A percentile compares a stretch with the other conserved stretches of the same genome.
phyloP scores from a whole-genome alignment of 1,140 invertebrate genomes.

The Spodoptera litura region DNA sequence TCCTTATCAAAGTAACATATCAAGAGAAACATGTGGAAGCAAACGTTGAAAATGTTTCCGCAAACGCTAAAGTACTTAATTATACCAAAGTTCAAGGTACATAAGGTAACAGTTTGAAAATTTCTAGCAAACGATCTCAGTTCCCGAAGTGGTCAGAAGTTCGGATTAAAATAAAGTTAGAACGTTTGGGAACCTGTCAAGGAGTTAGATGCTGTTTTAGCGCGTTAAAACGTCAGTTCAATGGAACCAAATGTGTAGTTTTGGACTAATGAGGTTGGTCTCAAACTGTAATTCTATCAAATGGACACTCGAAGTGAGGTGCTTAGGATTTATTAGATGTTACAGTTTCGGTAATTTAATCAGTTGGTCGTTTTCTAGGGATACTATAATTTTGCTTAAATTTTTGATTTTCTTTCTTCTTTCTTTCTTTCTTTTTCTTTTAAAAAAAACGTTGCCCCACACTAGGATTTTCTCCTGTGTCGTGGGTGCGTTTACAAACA shows the following conservation, averaged over 20 bases:
- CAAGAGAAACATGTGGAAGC: not conserved
- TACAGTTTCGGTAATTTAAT: too few relatives aligned
- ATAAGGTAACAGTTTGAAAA: constrained; percentile 14
- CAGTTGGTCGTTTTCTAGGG: too few relatives aligned
- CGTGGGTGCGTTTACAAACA: too few relatives aligned
- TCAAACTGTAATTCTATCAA: too few relatives aligned
- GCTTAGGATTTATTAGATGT: too few relatives aligned
- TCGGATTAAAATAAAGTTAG: constrained; percentile 40
- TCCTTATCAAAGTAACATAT: not conserved
- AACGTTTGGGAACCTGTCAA: constrained; percentile 29
- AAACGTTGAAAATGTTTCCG: not conserved
- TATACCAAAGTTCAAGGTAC: constrained; percentile 9
- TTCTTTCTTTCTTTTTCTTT: too few relatives aligned
- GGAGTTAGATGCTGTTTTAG: not conserved
- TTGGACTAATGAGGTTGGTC: not conserved
- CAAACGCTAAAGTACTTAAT: constrained; percentile 25
- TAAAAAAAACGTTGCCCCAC: too few relatives aligned
- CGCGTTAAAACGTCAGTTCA: not conserved
- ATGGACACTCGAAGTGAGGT: too few relatives aligned
- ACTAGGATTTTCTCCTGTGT: too few relatives aligned
- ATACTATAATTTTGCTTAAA: too few relatives aligned
- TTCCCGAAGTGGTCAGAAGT: constrained; percentile 13
- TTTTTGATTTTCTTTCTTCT: too few relatives aligned
- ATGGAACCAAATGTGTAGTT: not conserved
- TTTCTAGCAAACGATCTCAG: constrained; percentile 15